These are phyloP conservation scores for Drosophila serrata DNA, from an alignment of 1,140 invertebrate genomes.

Conservation along the genomic window DNA sequence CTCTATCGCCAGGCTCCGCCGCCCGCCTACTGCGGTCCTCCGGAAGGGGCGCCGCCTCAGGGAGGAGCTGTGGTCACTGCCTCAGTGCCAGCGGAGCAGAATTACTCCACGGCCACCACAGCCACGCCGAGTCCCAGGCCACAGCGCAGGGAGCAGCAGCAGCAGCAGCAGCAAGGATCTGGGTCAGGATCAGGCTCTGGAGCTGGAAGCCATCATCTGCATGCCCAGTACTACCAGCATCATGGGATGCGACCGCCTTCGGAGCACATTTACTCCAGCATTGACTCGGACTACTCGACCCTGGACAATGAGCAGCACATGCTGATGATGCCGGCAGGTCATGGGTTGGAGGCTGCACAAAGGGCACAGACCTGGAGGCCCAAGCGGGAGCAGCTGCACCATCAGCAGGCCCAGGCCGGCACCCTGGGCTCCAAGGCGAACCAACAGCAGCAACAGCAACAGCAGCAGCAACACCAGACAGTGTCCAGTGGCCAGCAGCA, in stretches of 20 bases:
- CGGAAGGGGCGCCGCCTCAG: slow-evolving; percentile 65
- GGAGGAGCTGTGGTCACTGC: slow-evolving; percentile 32
- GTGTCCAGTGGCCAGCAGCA: slow-evolving; percentile 59
- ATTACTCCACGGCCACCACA: slow-evolving; percentile 88
- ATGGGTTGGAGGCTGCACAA: slow-evolving; percentile 34
- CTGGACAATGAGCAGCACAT: slow-evolving; percentile 84
- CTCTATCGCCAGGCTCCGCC: slow-evolving; percentile 84
- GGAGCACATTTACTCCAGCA: slow-evolving; percentile 94
- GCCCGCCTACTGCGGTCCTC: slow-evolving; percentile 85
- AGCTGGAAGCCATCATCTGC: slow-evolving; percentile 56
- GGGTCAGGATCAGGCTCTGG: slow-evolving; percentile 1
- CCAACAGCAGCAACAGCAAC: slow-evolving; percentile 54
- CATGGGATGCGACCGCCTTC: slow-evolving; percentile 89
- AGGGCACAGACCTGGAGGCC: slow-evolving; percentile 73
- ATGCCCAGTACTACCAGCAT: slow-evolving; percentile 85
- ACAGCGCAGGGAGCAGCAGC: slow-evolving; percentile 85
- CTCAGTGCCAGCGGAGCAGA: slow-evolving; percentile 80
- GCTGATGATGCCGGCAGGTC: slow-evolving; percentile 70
- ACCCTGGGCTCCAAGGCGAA: slow-evolving; percentile 59
- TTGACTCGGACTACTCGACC: slow-evolving; percentile 91
- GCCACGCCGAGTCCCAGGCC: slow-evolving; percentile 88
- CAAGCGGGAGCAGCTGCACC: slow-evolving; percentile 67
- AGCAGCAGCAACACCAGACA: slow-evolving; percentile 69
- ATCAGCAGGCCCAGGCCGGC: slow-evolving; percentile 52
- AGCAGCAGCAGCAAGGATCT: slow-evolving; percentile 20